Percentiles rank a stretch among this genome's conserved stretches.
Evolutionary conservation across 2,888 invertebrate genomes (phyloP).

Genomic region (Pyrochroa serraticornis): DNA sequence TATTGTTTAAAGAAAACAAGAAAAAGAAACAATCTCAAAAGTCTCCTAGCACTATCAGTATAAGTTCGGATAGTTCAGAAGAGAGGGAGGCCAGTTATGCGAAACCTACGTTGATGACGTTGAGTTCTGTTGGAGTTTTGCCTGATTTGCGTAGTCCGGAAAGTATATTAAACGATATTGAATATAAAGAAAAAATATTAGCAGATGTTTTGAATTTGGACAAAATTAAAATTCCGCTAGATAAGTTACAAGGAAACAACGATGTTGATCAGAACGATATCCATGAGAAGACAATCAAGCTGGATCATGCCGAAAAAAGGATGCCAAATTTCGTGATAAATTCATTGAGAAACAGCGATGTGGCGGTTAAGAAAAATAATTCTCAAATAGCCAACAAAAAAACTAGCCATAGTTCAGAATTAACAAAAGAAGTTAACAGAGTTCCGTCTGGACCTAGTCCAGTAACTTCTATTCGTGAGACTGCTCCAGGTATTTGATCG

Average conservation of each 20-base stretch:
- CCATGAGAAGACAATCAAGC: too few species aligned
- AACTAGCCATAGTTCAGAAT: too few species aligned
- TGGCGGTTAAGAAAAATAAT: too few species aligned
- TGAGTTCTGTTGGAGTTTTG: slow-evolving; percentile 58
- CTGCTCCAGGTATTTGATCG: slow-evolving; percentile 31
- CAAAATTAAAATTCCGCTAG: slow-evolving; percentile 44
- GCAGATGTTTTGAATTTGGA: slow-evolving; percentile 72
- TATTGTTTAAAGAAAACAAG: slow-evolving; percentile 68
- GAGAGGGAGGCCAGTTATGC: slow-evolving; percentile 42
- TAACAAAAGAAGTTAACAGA: too few species aligned
- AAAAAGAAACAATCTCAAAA: slow-evolving; percentile 55
- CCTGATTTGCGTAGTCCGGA: slow-evolving; percentile 67
- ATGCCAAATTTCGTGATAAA: background rate
- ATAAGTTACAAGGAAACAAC: slow-evolving; percentile 26
- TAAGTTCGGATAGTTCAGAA: slow-evolving; percentile 52
- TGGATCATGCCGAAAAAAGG: slow-evolving; percentile 6
- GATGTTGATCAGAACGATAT: slow-evolving; percentile 20
- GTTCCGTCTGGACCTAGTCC: too few species aligned
- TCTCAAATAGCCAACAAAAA: background rate
- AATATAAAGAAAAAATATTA: slow-evolving; percentile 74
- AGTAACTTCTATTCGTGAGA: slow-evolving; percentile 6
- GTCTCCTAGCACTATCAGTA: slow-evolving; percentile 40
- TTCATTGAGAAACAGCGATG: background rate
- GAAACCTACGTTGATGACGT: slow-evolving; percentile 58
- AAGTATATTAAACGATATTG: slow-evolving; percentile 72